Conservation (phyloP, 2,113 vertebrate species). For the Gobiocypris rarus region DNA sequence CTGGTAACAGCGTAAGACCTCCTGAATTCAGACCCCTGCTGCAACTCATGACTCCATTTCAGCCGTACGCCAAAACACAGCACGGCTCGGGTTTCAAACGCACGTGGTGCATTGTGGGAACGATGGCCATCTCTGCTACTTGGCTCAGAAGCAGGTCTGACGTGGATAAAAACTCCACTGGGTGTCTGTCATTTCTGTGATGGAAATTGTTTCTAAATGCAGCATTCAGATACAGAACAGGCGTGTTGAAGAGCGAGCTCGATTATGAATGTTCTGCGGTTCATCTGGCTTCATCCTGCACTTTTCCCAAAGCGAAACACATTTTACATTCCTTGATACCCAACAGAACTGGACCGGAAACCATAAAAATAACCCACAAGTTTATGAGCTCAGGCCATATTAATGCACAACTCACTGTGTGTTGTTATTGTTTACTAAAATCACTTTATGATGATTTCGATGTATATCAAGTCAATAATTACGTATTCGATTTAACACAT, state of each 20-base stretch:
- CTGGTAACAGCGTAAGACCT: slow-evolving; percentile 31
- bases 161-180: neutral
- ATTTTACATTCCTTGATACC: slow-evolving; percentile 1
- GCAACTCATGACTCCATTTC: slow-evolving; percentile 55
- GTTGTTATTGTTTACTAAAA: neutral
- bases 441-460: too few species aligned
- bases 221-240: neutral
- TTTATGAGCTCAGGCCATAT: neutral
- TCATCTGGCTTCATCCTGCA: neutral
- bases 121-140: slow-evolving; percentile 43
- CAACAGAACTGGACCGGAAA: neutral
- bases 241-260: neutral
- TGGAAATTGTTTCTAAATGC: slow-evolving; percentile 16
- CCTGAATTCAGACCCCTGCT: slow-evolving; percentile 32
- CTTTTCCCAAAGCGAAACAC: neutral
- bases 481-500: too few species aligned
- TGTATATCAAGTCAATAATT: too few species aligned
- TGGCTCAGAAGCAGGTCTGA: slow-evolving; percentile 56
- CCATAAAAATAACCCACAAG: neutral
- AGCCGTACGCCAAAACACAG: slow-evolving; percentile 56
- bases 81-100: slow-evolving; percentile 57
- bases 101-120: slow-evolving; percentile 39
- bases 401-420: neutral
- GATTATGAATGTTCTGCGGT: neutral
- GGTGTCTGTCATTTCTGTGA: slow-evolving; percentile 1